Evolutionary conservation across 35 echinoderm and acorn worm genomes (phyloP).

Genomic region (Apostichopus californicus): DNA sequence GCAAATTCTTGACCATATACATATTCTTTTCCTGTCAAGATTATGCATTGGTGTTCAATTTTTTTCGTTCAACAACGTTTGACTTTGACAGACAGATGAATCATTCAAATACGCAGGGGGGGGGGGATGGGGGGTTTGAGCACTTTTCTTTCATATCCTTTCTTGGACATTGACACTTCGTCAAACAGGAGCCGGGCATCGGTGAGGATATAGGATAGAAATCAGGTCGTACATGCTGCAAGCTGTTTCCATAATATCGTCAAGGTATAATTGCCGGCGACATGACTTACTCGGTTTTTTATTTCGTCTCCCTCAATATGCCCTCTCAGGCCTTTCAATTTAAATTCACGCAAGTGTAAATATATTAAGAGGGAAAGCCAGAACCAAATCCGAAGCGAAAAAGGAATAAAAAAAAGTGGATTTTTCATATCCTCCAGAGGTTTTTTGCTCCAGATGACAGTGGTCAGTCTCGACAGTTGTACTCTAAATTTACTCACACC

Average conservation of each 20-base stretch:
- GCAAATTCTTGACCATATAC: no score
- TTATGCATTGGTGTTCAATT: no score
- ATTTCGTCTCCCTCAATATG: neutral
- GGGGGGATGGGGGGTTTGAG: no score
- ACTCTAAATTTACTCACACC: neutral
- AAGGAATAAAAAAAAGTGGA: neutral
- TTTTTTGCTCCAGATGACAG: neutral
- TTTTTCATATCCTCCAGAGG: neutral
- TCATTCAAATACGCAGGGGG: neutral
- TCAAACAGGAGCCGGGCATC: neutral
- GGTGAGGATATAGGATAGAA: neutral
- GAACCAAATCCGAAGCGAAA: neutral
- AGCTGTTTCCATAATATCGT: conserved; percentile 31
- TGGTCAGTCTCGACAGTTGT: neutral
- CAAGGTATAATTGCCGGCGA: conserved; percentile 33
- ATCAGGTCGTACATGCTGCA: conserved; percentile 11
- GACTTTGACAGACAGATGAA: neutral
- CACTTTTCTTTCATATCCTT: neutral
- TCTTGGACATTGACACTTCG: neutral
- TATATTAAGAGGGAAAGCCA: neutral
- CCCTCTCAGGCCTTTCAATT: conserved; percentile 32
- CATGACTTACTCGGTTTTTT: conserved; percentile 11
- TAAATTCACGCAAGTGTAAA: conserved; percentile 8
- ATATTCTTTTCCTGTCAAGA: no score
- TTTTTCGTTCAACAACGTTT: neutral